Evolutionary conservation across 2,113 vertebrate genomes (phyloP), one percentile per base, ranked within the genome.

Genomic region (Saguinus imperator): DNA sequence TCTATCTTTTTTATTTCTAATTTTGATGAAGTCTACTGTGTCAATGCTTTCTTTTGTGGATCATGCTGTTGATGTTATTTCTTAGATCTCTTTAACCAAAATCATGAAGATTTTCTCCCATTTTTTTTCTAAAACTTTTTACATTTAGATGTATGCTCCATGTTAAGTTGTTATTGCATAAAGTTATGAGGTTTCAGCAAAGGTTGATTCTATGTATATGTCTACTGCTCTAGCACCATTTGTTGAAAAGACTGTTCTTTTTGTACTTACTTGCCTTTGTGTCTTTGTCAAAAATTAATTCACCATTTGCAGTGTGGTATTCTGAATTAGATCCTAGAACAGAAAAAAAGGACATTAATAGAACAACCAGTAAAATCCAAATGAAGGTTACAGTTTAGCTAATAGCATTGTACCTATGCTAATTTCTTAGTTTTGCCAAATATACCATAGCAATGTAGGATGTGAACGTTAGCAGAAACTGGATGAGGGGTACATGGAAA

Each of bases 231-330:
- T 6, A 84, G 77, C 17, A 66, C 1, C 20, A 45, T 73, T 55
- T 87, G 20, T 57, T 89, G 73, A 58, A 66, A 82, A 92, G 64
- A 64, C 4, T n/a, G 11, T 86, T 89, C 25, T 83, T 86, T 66
- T 87, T 37, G n/a, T 20, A 89, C 73, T 89, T 90, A 92, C 48
- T 37, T 80, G 25, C 6, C 12, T 94, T 77, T 87, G 21, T 3
- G 83, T 1, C 27, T 87, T 95, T 48, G 4, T 76, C 20, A 95
- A 96, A 97, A 95, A 88, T 94, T 55, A 92, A 72, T 55, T 75
- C n/a, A 18, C n/a, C 64, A 84, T 52, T 45, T 90, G 29, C 58
- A 92, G 75, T 29, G 29, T 32, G 10, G 35, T 70, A 76, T 64
- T 6, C 35, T 58, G 35, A 29, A 77, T 58, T 48, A 45, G 10